phyloP scores from a whole-genome alignment of 2,888 invertebrate species.

The Ashinkailepas kermadecensis region DNA sequence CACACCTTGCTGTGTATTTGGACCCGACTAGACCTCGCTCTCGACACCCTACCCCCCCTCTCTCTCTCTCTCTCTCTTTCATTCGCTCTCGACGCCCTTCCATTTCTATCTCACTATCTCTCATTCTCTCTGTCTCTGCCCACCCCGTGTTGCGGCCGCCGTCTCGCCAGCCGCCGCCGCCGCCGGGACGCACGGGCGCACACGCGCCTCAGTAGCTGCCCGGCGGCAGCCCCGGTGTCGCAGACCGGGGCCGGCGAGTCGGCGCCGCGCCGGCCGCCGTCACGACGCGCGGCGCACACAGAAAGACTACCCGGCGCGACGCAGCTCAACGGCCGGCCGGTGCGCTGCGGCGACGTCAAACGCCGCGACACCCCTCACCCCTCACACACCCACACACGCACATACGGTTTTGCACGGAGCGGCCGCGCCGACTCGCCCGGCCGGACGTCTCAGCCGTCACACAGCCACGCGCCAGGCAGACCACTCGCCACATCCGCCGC shows the following conservation, averaged over 20 bases:
- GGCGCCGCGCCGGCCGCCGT: no score
- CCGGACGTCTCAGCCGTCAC: no score
- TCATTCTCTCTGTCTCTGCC: constrained; percentile 22
- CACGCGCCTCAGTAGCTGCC: neutral
- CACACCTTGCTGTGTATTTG: neutral
- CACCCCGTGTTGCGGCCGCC: neutral
- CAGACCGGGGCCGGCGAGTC: neutral
- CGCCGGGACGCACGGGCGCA: constrained; percentile 27
- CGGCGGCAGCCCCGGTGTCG: neutral
- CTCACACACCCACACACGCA: neutral
- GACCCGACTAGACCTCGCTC: constrained; percentile 31
- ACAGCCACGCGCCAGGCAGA: no score
- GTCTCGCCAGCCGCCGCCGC: neutral
- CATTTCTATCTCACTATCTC: constrained; percentile 20
- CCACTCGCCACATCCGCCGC: no score
- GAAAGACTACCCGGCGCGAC: neutral
- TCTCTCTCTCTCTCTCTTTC: constrained; percentile 27
- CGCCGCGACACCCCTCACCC: no score
- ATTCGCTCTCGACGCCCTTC: constrained; percentile 26
- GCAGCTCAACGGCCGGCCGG: neutral
- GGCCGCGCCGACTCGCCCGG: neutral
- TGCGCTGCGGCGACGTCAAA: neutral
- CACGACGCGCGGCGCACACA: neutral
- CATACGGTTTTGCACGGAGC: neutral
- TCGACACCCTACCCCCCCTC: constrained; percentile 23